phyloP scores from a whole-genome alignment of 2,888 invertebrate species.

The Choreutis nemorana region DNA sequence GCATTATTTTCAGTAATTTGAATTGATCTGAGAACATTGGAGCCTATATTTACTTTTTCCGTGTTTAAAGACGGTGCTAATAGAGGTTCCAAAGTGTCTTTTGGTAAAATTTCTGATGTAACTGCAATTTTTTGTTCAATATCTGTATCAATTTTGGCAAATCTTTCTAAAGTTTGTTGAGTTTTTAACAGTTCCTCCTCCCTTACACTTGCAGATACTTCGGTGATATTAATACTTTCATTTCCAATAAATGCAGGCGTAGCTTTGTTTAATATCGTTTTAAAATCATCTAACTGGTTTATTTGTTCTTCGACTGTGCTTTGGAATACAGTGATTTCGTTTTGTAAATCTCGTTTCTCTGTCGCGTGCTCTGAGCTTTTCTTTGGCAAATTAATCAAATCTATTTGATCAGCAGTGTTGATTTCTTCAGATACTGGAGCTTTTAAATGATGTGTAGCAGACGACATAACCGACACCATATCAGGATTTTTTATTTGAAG shows the following conservation, averaged over 20 bases:
- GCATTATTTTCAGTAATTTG: constrained; percentile 43
- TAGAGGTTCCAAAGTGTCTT: constrained; percentile 29
- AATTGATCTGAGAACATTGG: constrained; percentile 30
- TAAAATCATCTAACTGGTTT: constrained; percentile 57
- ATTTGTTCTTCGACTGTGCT: constrained; percentile 58
- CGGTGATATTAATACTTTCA: constrained; percentile 68
- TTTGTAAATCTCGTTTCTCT: constrained; percentile 35
- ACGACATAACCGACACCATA: constrained; percentile 21
- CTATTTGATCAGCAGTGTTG: constrained; percentile 45
- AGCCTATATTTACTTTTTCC: constrained; percentile 38
- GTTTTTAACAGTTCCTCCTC: constrained; percentile 45
- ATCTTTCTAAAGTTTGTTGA: constrained; percentile 42
- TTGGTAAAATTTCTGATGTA: constrained; percentile 50
- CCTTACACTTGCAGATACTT: constrained; percentile 53
- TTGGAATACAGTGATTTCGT: constrained; percentile 45
- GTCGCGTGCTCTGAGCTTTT: constrained; percentile 27
- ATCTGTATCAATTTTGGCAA: constrained; percentile 60
- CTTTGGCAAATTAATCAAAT: constrained; percentile 21
- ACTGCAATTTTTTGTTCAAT: constrained; percentile 58
- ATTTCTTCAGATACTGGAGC: constrained; percentile 47
- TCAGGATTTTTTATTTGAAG: constrained; percentile 27
- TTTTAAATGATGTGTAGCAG: constrained; percentile 41
- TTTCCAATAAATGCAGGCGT: constrained; percentile 62
- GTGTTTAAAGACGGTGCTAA: constrained; percentile 21
- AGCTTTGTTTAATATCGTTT: constrained; percentile 60